These are phyloP conservation scores for Paraplagusia blochii DNA, from an alignment of 2,113 vertebrate genomes.

Conservation along the genomic window DNA sequence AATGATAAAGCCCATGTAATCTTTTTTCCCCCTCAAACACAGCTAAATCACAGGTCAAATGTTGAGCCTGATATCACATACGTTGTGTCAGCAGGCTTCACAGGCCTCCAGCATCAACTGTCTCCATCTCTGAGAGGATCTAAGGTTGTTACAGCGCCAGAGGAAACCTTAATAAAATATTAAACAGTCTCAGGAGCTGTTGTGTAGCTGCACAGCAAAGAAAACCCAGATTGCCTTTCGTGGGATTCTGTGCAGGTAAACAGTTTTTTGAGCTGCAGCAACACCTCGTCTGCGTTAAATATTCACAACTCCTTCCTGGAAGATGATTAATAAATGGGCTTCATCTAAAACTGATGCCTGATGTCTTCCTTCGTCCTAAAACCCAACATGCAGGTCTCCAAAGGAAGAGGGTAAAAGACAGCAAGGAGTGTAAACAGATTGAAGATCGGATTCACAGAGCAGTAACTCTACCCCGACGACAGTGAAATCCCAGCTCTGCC, in stretches of 20 bases:
- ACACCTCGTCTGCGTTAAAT: constrained; percentile 8
- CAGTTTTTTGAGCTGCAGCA: constrained; percentile 1
- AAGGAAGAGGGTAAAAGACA: constrained; percentile 17
- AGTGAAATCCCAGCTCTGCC: constrained; percentile 22
- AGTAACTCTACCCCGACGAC: constrained; percentile 38
- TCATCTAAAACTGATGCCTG: constrained; percentile 9
- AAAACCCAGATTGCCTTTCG: constrained; percentile 4
- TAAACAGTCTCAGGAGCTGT: constrained; percentile 3
- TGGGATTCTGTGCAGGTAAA: neutral
- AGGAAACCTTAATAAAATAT: constrained; percentile 32
- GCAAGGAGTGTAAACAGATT: constrained; percentile 47
- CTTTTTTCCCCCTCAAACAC: neutral
- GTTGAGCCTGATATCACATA: neutral
- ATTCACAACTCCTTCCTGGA: neutral
- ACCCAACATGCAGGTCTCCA: neutral
- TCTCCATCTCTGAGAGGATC: constrained; percentile 1
- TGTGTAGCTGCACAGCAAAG: constrained; percentile 5
- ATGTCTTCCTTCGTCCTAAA: too few relatives aligned
- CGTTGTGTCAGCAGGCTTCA: neutral
- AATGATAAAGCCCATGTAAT: neutral
- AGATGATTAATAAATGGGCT: neutral
- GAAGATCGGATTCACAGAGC: constrained; percentile 32
- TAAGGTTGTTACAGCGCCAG: constrained; percentile 4
- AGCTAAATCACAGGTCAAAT: neutral
- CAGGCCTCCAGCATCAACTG: constrained; percentile 3